Percentiles rank a stretch among this genome's conserved stretches.
phyloP scores from a whole-genome alignment of 2,888 invertebrate species.

The Ormyrus pomaceus region DNA sequence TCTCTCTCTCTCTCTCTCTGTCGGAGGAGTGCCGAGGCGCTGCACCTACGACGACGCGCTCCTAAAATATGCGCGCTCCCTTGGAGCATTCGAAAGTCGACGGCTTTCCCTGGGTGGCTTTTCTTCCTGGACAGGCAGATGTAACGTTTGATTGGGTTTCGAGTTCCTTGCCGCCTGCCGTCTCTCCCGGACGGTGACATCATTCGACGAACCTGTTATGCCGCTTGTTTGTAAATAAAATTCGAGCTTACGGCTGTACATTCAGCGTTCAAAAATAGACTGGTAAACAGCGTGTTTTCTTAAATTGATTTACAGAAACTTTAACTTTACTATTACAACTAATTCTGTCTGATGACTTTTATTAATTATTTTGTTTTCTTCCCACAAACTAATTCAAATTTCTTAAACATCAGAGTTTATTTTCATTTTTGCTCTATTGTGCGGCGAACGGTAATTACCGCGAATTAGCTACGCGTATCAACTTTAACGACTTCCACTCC shows the following conservation, averaged over 20 bases:
- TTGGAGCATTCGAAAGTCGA: background rate
- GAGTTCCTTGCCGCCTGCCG: no score
- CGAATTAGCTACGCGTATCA: background rate
- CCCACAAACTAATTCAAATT: background rate
- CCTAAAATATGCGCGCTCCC: conserved; percentile 25
- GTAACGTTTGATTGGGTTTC: no score
- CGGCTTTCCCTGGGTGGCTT: background rate
- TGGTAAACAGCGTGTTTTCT: no score
- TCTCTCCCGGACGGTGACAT: no score
- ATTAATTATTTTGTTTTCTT: conserved; percentile 31
- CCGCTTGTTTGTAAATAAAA: no score
- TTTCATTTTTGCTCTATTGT: background rate
- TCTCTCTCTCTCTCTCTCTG: conserved; percentile 29
- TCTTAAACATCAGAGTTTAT: background rate
- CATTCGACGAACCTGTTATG: no score
- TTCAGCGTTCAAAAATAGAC: background rate
- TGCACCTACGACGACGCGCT: background rate
- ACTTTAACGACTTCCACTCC: background rate
- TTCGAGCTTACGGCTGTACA: background rate
- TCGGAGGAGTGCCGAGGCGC: background rate
- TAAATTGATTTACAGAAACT: no score
- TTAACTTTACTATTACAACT: conserved; percentile 22
- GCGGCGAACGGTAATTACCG: no score
- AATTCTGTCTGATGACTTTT: background rate
- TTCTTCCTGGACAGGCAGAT: no score